phyloP scores from a whole-genome alignment of 2,113 vertebrate species.

The Sylvilagus bachmani region DNA sequence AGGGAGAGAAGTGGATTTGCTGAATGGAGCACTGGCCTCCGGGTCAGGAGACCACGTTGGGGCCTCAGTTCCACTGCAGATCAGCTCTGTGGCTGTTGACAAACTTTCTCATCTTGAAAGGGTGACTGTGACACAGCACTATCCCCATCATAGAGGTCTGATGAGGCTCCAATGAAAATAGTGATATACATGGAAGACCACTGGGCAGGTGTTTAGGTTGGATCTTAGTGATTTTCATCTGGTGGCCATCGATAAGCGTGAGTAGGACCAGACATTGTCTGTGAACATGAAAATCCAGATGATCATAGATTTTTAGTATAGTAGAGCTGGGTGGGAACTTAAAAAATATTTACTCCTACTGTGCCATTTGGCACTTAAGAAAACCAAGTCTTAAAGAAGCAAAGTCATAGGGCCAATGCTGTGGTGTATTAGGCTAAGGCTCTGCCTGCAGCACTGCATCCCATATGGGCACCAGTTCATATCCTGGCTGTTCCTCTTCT shows the following conservation, averaged over 20 bases:
- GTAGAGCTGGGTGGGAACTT: background rate
- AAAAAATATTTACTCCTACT: background rate
- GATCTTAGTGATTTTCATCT: background rate
- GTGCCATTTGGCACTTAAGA: background rate
- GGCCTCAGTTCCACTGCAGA: background rate
- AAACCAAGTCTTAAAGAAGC: background rate
- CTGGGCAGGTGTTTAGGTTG: too few relatives aligned
- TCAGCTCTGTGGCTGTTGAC: background rate
- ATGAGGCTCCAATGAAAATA: background rate
- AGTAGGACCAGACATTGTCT: background rate
- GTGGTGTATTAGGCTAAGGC: too few relatives aligned
- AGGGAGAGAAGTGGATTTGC: fast-evolving
- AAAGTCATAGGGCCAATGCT: too few relatives aligned
- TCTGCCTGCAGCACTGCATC: too few relatives aligned
- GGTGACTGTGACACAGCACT: background rate
- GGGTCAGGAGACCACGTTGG: background rate
- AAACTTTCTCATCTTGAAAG: background rate
- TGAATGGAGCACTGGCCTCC: fast-evolving
- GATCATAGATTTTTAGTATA: background rate
- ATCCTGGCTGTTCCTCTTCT: too few relatives aligned
- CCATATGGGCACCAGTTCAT: too few relatives aligned
- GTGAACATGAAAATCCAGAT: background rate
- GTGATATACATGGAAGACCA: background rate
- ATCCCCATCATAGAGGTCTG: background rate
- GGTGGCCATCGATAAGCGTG: background rate